Conservation (phyloP, 2,797 vertebrate species). For the Gouania willdenowi region DNA sequence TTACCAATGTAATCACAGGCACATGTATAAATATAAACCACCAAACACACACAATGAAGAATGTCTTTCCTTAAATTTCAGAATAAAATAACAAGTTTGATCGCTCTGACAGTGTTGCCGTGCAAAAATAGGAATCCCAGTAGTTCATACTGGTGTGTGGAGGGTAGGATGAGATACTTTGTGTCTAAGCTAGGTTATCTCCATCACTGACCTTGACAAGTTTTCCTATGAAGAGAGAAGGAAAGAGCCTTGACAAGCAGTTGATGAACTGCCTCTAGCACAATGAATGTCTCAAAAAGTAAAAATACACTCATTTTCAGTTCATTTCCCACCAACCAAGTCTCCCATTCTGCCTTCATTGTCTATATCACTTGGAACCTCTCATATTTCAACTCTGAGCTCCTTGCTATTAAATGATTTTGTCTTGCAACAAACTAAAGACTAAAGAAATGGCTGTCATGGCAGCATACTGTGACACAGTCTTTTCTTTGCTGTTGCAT, state of each 20-base stretch:
- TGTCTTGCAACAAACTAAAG: too few relatives aligned
- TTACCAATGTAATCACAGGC: constrained; percentile 4
- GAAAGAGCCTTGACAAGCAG: constrained; percentile 37
- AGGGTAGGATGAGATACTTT: constrained; percentile 9
- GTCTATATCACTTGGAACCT: constrained; percentile 25
- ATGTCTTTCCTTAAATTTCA: too few relatives aligned
- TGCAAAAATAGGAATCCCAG: background rate
- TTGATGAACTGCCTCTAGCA: constrained; percentile 61
- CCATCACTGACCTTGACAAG: constrained; percentile 37
- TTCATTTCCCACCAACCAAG: constrained; percentile 23
- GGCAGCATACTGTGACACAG: constrained; percentile 42
- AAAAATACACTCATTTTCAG: constrained; percentile 35
- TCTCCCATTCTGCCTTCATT: constrained; percentile 12
- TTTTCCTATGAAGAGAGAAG: constrained; percentile 22
- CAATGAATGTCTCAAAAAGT: constrained; percentile 46
- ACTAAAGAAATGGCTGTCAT: too few relatives aligned
- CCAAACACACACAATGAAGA: too few relatives aligned
- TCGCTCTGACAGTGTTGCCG: background rate
- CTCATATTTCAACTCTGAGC: constrained; percentile 17
- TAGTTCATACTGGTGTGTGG: constrained; percentile 13
- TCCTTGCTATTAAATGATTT: constrained; percentile 1
- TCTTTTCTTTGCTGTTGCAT: constrained; percentile 21
- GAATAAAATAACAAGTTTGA: too few relatives aligned
- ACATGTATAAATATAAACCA: constrained; percentile 19
- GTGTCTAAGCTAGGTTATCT: constrained; percentile 31